Conservation (phyloP, 2,797 vertebrate species). For the Nyctalus aviator region DNA sequence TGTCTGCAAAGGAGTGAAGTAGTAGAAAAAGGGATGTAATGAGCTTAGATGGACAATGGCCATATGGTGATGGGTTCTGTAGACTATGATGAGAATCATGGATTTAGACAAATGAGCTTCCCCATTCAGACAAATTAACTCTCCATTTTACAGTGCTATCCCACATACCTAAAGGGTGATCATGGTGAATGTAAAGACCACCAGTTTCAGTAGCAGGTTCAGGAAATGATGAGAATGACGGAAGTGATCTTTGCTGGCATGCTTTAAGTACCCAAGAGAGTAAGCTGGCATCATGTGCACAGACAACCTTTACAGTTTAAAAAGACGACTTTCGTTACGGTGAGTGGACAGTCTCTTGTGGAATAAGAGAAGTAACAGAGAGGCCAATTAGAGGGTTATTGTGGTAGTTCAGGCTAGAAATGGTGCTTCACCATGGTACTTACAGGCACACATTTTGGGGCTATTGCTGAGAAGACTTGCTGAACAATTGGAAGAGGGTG, state of each 20-base stretch:
- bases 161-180: neutral
- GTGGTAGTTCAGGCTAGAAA: neutral
- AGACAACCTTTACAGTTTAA: neutral
- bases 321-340: neutral
- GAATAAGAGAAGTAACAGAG: neutral
- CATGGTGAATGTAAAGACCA: neutral
- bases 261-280: neutral
- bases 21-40: neutral
- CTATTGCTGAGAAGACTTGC: neutral
- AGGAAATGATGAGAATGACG: no score
- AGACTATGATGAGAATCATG: neutral
- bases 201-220: neutral
- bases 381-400: neutral
- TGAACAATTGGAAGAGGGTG: neutral
- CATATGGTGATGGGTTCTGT: neutral
- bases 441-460: neutral
- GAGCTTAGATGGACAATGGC: neutral
- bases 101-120: neutral
- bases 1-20: neutral
- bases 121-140: neutral
- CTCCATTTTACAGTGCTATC: neutral
- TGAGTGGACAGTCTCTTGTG: no score
- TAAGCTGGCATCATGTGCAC: neutral
- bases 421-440: neutral
- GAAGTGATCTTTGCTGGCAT: neutral